A percentile compares a stretch with the other conserved stretches of the same genome.
phyloP scores from a whole-genome alignment of 2,888 invertebrate species.

The Meiosimyza platycephala region DNA sequence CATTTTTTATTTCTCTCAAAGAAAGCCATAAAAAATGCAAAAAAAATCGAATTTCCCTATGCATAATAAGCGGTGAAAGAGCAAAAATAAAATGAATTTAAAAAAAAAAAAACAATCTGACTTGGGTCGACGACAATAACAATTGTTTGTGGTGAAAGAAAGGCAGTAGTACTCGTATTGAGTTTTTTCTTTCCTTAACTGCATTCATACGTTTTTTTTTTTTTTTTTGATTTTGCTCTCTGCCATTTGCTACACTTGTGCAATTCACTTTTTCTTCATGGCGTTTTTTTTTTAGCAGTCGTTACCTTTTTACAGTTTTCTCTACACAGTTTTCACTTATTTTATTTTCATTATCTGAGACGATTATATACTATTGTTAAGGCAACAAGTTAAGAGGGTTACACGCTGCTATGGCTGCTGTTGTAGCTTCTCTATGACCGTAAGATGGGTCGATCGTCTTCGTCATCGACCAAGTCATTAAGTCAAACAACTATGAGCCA shows the following conservation, averaged over 20 bases:
- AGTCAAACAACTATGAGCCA: constrained; percentile 3
- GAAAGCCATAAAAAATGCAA: constrained; percentile 12
- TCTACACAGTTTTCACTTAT: constrained; percentile 12
- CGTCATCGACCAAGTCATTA: constrained; percentile 16
- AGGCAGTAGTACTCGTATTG: not conserved
- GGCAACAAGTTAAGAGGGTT: constrained; percentile 27
- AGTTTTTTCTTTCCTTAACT: not conserved
- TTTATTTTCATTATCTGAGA: constrained; percentile 1
- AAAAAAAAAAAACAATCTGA: not conserved
- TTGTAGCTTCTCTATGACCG: no score
- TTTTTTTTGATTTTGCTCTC: not conserved
- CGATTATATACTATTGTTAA: not conserved
- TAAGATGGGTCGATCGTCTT: constrained; percentile 6
- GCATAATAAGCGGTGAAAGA: not conserved
- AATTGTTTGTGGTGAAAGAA: constrained; percentile 13
- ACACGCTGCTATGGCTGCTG: constrained; percentile 18
- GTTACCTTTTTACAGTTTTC: constrained; percentile 4
- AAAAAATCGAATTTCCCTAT: not conserved
- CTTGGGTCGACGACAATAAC: constrained; percentile 14
- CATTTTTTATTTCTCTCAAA: not conserved
- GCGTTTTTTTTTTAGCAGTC: not conserved
- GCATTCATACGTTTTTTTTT: constrained; percentile 15
- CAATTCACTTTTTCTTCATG: constrained; percentile 1
- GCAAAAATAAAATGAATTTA: not conserved
- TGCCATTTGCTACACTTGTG: constrained; percentile 1